Percentiles rank a stretch among this genome's conserved stretches.
These are phyloP conservation scores for Grallaria varia DNA, from an alignment of 2,113 vertebrate species.

Conservation along the genomic window DNA sequence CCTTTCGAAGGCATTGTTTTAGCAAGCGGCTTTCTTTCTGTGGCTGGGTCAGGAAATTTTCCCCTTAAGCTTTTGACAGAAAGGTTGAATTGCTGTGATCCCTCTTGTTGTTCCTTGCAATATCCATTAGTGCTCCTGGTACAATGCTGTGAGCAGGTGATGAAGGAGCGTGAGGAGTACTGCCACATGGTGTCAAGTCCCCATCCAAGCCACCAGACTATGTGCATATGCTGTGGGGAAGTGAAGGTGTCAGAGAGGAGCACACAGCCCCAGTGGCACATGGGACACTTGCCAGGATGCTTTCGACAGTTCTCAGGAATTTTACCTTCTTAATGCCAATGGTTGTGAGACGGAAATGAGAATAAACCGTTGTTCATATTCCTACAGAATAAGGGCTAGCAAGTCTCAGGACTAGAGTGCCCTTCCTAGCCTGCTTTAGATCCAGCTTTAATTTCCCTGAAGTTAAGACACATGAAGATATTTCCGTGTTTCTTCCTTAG, in stretches of 20 bases:
- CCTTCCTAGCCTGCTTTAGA: background rate
- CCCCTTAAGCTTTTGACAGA: slow-evolving; percentile 25
- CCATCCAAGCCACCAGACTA: background rate
- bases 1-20: slow-evolving; percentile 46
- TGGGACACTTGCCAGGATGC: fast-evolving
- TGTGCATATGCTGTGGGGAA: fast-evolving
- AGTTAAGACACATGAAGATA: background rate
- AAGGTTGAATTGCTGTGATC: slow-evolving; percentile 29
- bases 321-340: background rate
- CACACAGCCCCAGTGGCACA: fast-evolving
- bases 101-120: background rate
- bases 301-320: background rate
- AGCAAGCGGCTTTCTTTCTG: slow-evolving; percentile 14
- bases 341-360: background rate
- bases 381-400: background rate
- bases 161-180: background rate
- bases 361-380: background rate
- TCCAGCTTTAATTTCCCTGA: background rate
- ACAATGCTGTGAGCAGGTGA: background rate
- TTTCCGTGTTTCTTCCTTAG: background rate
- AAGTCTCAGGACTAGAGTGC: background rate
- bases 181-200: background rate
- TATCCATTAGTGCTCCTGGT: slow-evolving; percentile 12
- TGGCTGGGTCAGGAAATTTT: slow-evolving; percentile 10
- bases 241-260: background rate